Percentiles rank a stretch among this genome's conserved stretches.
These are phyloP conservation scores for Ptyas mucosa DNA, from an alignment of 2,113 vertebrate species.

Conservation along the genomic window DNA sequence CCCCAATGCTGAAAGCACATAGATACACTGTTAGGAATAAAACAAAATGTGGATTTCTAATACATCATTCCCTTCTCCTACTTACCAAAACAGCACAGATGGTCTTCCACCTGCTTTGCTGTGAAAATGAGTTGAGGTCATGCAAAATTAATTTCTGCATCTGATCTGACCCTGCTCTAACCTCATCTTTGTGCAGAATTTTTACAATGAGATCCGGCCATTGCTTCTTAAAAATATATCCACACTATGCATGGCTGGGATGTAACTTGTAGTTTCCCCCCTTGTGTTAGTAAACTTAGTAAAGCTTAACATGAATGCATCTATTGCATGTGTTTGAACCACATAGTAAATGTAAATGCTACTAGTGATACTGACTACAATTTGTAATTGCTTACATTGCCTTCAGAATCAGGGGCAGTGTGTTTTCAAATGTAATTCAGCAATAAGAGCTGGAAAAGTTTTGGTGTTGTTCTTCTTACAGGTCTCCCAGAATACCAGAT, in stretches of 20 bases:
- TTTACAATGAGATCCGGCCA: not conserved
- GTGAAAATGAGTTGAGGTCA: not conserved
- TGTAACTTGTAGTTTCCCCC: not conserved
- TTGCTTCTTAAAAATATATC: not conserved
- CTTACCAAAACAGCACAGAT: not conserved
- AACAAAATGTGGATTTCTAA: not conserved
- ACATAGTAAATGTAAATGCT: not conserved
- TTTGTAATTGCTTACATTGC: not conserved
- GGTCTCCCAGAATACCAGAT: not conserved
- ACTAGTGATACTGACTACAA: not conserved
- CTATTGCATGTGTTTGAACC: not conserved
- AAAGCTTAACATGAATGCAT: not conserved
- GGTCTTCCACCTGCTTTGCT: not conserved
- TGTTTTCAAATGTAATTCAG: not conserved
- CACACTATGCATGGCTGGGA: not conserved
- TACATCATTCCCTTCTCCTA: not conserved
- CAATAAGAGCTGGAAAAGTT: not conserved
- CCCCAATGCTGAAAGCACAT: not conserved
- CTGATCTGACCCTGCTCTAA: not conserved
- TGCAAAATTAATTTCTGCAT: slow-evolving; percentile 1
- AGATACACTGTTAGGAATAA: not conserved
- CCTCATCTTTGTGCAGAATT: not conserved
- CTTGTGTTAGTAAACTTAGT: not conserved
- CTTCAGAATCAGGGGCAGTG: not conserved
- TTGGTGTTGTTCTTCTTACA: not conserved